phyloP scores from a whole-genome alignment of 2,797 vertebrate species.

The Lepus oiostolus region DNA sequence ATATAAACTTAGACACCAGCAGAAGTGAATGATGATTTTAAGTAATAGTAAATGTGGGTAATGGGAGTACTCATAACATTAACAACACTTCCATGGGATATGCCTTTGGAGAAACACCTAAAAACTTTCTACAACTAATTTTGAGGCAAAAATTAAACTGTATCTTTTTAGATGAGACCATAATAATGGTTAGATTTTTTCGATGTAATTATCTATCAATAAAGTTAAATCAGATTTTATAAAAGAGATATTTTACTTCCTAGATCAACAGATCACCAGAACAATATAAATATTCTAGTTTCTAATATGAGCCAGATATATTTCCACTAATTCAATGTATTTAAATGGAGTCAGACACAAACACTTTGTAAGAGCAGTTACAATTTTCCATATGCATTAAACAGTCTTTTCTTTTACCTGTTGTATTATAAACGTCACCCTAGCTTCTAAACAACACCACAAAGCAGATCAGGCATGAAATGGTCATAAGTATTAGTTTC shows the following conservation, averaged over 20 bases:
- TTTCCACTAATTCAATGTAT: constrained; percentile 74
- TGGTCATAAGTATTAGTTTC: constrained; percentile 98
- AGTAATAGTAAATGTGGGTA: constrained; percentile 66
- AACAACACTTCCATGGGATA: constrained; percentile 59
- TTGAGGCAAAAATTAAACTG: constrained; percentile 59
- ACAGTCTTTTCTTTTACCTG: constrained; percentile 87
- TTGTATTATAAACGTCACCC: constrained; percentile 87
- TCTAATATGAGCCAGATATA: constrained; percentile 70
- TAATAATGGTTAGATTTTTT: constrained; percentile 43
- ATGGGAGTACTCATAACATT: constrained; percentile 50
- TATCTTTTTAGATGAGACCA: constrained; percentile 65
- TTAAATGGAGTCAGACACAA: constrained; percentile 53
- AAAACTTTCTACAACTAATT: constrained; percentile 32
- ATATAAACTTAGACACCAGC: constrained; percentile 64
- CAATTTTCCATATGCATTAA: constrained; percentile 76
- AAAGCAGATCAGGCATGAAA: constrained; percentile 94
- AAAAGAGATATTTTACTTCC: constrained; percentile 72
- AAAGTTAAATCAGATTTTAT: constrained; percentile 69
- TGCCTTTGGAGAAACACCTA: constrained; percentile 47
- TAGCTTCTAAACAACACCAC: constrained; percentile 90
- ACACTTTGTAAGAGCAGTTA: constrained; percentile 53
- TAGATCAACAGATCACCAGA: constrained; percentile 64
- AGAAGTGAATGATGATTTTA: constrained; percentile 69
- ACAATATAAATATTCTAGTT: constrained; percentile 71
- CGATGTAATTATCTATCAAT: constrained; percentile 58